These are phyloP conservation scores for Selenia dentaria DNA, from an alignment of 2,888 invertebrate genomes.

Conservation along the genomic window DNA sequence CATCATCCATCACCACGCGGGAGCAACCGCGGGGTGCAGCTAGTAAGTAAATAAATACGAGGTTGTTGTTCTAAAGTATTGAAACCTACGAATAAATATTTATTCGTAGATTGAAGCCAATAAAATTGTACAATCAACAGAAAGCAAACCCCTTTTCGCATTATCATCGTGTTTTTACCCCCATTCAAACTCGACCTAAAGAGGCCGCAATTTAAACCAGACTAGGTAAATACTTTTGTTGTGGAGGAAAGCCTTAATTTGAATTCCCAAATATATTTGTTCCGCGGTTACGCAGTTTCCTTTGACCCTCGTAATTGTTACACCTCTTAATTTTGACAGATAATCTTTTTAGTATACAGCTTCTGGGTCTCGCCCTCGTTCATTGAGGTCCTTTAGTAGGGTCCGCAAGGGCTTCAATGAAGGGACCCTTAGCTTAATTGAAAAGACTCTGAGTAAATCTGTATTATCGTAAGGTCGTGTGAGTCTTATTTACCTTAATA, in stretches of 20 bases:
- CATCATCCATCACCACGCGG: no score
- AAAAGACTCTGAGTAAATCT: slow-evolving; percentile 57
- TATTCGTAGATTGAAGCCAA: background rate
- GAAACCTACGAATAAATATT: no score
- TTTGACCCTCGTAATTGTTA: slow-evolving; percentile 33
- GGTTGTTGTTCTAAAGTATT: no score
- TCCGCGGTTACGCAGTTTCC: slow-evolving; percentile 20
- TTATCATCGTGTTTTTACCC: slow-evolving; percentile 6
- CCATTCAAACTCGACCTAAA: slow-evolving; percentile 8
- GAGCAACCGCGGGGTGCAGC: no score
- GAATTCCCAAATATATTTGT: slow-evolving; percentile 28
- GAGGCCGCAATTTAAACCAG: slow-evolving; percentile 23
- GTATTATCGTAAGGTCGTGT: slow-evolving; percentile 45
- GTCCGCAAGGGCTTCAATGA: slow-evolving; percentile 25
- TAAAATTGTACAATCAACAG: slow-evolving; percentile 6
- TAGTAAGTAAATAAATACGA: no score
- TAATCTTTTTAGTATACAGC: slow-evolving; percentile 34
- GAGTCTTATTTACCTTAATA: slow-evolving; percentile 29
- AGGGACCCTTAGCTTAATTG: slow-evolving; percentile 58
- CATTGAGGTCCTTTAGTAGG: slow-evolving; percentile 23
- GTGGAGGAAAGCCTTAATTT: slow-evolving; percentile 23
- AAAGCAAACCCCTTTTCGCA: slow-evolving; percentile 4
- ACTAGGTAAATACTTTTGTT: slow-evolving; percentile 24
- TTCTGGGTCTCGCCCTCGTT: slow-evolving; percentile 10
- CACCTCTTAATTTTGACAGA: slow-evolving; percentile 37